phyloP scores from a whole-genome alignment of 2,797 vertebrate genomes.

The Somateria mollissima region DNA sequence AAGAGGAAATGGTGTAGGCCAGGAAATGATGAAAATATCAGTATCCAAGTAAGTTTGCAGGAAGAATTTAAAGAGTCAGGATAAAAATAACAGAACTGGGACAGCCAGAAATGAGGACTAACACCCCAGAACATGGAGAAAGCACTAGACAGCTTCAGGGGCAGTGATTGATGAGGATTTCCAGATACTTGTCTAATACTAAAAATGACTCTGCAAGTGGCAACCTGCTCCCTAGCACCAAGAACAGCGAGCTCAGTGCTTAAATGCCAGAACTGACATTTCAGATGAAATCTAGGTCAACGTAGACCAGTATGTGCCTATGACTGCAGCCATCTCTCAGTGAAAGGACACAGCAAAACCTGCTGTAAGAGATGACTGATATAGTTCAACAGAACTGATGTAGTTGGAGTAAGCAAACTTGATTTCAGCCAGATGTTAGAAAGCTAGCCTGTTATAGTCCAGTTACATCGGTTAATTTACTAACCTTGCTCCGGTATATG shows the following conservation, averaged over 20 bases:
- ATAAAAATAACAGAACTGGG: constrained; percentile 30
- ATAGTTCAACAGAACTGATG: not conserved
- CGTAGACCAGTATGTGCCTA: fast-evolving
- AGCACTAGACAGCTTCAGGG: not conserved
- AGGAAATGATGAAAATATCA: not conserved
- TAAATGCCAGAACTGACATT: not conserved
- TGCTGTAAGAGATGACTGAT: not conserved
- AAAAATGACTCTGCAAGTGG: not conserved
- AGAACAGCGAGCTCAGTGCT: not conserved
- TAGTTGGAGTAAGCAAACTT: not conserved
- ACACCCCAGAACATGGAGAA: not conserved
- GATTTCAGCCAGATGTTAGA: not conserved
- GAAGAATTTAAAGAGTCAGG: not conserved
- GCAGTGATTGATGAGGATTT: constrained; percentile 26
- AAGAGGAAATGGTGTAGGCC: not conserved
- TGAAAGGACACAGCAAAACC: not conserved
- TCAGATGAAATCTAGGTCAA: not conserved
- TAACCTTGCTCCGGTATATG: not conserved
- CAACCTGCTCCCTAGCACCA: not conserved
- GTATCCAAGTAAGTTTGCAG: not conserved
- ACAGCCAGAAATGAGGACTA: constrained; percentile 20
- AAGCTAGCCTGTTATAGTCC: not conserved
- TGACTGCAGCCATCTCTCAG: not conserved
- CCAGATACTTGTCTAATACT: not conserved
- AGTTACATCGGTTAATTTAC: not conserved